Evolutionary conservation across 2,113 vertebrate genomes (phyloP).

Genomic region (Entomyzon cyanotis): DNA sequence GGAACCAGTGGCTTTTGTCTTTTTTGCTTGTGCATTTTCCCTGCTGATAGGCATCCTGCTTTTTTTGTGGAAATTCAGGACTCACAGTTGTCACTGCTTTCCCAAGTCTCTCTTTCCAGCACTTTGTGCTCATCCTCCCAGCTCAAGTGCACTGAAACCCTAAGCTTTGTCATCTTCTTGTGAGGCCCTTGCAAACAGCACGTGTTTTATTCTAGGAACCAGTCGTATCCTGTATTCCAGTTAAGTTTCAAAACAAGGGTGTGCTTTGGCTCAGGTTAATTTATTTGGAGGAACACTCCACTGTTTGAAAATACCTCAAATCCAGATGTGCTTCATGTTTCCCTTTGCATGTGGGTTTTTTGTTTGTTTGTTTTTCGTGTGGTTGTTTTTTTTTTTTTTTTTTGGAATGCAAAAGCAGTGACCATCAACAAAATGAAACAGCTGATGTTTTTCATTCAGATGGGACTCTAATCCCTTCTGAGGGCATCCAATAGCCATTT

Average conservation of each 20-base stretch:
- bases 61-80: neutral
- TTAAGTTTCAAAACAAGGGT: neutral
- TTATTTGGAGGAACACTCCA: neutral
- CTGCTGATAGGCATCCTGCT: neutral
- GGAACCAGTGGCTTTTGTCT: neutral
- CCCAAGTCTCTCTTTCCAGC: neutral
- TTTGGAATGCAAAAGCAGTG: neutral
- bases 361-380: too few species aligned
- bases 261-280: neutral
- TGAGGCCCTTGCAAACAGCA: neutral
- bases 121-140: neutral
- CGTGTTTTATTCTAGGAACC: neutral
- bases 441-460: neutral
- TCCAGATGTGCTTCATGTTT: neutral
- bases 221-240: neutral
- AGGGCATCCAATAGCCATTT: conserved; percentile 47
- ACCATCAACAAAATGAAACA: neutral
- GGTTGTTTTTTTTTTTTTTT: neutral
- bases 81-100: neutral
- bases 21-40: neutral
- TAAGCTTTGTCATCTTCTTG: neutral
- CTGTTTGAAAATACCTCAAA: neutral
- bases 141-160: neutral
- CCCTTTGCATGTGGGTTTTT: neutral
- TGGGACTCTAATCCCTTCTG: neutral